Percentiles rank a stretch among this genome's conserved stretches.
Conservation (phyloP, 2,113 vertebrate species). For the Dicentrarchus labrax region DNA sequence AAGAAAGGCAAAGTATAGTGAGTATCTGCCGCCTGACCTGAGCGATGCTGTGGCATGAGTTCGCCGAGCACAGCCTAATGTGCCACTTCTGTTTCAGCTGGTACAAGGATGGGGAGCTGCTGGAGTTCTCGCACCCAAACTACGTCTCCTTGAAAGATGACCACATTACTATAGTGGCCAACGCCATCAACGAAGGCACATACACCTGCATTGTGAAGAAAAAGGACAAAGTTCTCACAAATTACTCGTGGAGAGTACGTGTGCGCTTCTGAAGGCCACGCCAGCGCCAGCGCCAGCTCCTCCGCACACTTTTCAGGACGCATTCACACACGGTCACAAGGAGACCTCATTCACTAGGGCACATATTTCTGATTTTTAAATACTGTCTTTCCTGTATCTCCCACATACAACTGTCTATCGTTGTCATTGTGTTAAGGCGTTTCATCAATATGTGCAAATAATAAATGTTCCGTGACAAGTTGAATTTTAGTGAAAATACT, state of each 20-base stretch:
- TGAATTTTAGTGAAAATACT: slow-evolving; percentile 43
- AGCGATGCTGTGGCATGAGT: not conserved
- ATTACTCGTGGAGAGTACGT: slow-evolving; percentile 94
- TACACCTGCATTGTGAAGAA: slow-evolving; percentile 96
- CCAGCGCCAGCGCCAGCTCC: not conserved
- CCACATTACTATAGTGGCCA: slow-evolving; percentile 95
- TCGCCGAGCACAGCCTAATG: not conserved
- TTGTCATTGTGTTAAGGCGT: slow-evolving; percentile 62
- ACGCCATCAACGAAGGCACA: slow-evolving; percentile 95
- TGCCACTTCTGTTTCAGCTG: slow-evolving; percentile 85
- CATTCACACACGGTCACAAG: slow-evolving; percentile 42
- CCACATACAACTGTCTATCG: slow-evolving; percentile 40
- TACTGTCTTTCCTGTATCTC: slow-evolving; percentile 39
- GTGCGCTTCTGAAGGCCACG: slow-evolving; percentile 84
- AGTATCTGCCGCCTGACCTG: slow-evolving; percentile 75
- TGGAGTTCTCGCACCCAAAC: slow-evolving; percentile 94
- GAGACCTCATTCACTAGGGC: slow-evolving; percentile 73
- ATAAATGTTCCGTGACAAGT: slow-evolving; percentile 69
- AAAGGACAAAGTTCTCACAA: slow-evolving; percentile 91
- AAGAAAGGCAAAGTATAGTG: slow-evolving; percentile 97
- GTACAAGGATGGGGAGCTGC: slow-evolving; percentile 96
- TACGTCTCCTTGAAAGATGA: slow-evolving; percentile 92
- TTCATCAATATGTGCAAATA: slow-evolving; percentile 62
- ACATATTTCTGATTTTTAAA: slow-evolving; percentile 67
- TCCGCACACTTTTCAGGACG: slow-evolving; percentile 48